Evolutionary conservation across 2,888 invertebrate species (phyloP).

Genomic region (Paralinhomoeus sp.): DNA sequence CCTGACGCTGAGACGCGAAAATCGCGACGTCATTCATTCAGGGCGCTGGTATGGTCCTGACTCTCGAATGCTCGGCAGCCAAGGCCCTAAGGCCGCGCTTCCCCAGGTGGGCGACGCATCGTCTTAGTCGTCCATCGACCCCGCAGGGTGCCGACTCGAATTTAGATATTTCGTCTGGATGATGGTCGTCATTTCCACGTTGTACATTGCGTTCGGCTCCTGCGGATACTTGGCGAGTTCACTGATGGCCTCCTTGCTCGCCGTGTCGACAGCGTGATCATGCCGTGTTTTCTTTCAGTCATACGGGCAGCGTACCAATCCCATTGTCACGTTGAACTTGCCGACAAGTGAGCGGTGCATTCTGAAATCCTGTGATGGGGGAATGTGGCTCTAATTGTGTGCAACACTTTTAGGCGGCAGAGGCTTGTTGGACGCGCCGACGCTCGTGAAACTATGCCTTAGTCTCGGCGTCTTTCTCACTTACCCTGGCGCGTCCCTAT

Average conservation of each 20-base stretch:
- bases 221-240: slow-evolving; percentile 29
- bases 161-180: slow-evolving; percentile 26
- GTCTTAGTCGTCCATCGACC: too few species aligned
- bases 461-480: slow-evolving; percentile 31
- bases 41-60: slow-evolving; percentile 32
- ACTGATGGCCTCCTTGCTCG: slow-evolving; percentile 13
- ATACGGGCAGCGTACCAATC: slow-evolving; percentile 28
- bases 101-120: slow-evolving; percentile 18
- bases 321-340: slow-evolving; percentile 30
- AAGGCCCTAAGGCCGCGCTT: slow-evolving; percentile 25
- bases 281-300: slow-evolving; percentile 26
- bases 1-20: too few species aligned
- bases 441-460: slow-evolving; percentile 29
- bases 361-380: too few species aligned
- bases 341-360: slow-evolving; percentile 20
- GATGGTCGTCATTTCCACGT: slow-evolving; percentile 25
- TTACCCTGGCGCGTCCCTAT: slow-evolving; percentile 26
- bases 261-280: slow-evolving; percentile 28
- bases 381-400: too few species aligned
- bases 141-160: too few species aligned
- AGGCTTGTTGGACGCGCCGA: slow-evolving; percentile 25
- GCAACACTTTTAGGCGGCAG: neutral
- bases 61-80: slow-evolving; percentile 27
- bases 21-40: slow-evolving; percentile 12
- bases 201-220: slow-evolving; percentile 30